Evolutionary conservation across 1,140 invertebrate species (phyloP).

Genomic region (Argopecten irradians): DNA sequence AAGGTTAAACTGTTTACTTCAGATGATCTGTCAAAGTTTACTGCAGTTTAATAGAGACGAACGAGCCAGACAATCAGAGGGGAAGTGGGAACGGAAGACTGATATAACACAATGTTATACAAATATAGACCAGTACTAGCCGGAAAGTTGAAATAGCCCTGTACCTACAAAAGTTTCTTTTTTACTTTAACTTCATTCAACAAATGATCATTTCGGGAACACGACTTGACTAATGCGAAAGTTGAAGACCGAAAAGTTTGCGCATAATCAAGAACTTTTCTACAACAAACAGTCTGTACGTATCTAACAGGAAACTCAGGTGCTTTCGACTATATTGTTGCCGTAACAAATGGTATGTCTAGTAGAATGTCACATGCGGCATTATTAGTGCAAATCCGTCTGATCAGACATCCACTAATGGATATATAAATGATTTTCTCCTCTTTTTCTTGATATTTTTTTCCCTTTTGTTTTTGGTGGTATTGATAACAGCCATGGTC

Average conservation of each 20-base stretch:
- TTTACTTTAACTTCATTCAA: not conserved
- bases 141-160: not conserved
- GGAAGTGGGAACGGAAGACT: not conserved
- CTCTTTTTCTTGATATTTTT: too few species aligned
- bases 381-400: too few species aligned
- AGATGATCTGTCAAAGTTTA: not conserved
- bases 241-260: not conserved
- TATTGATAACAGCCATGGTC: too few species aligned
- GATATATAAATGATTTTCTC: too few species aligned
- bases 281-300: not conserved
- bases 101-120: constrained; percentile 16
- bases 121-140: not conserved
- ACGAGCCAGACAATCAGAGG: not conserved
- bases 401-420: too few species aligned
- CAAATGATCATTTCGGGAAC: not conserved
- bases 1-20: constrained; percentile 22
- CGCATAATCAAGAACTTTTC: not conserved
- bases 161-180: not conserved
- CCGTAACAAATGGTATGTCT: not conserved
- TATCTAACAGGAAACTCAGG: not conserved
- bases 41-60: not conserved
- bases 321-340: not conserved
- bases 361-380: not conserved
- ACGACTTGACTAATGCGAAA: not conserved
- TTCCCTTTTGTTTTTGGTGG: too few species aligned